Base-by-base conservation (phyloP, 64 coral and sea anemone genomes). In the Montipora efflorescens region DNA sequence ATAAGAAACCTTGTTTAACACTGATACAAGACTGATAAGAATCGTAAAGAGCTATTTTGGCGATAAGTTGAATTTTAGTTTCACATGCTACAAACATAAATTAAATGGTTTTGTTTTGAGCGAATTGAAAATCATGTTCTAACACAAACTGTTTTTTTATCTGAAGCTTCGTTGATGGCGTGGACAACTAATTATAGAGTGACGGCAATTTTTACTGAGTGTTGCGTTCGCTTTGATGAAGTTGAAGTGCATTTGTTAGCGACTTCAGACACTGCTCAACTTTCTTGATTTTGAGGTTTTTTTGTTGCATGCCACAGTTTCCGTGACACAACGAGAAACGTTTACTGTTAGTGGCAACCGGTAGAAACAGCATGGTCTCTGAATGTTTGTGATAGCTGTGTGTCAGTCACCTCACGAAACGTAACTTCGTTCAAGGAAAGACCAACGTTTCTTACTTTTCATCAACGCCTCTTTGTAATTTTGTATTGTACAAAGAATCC, bases 271-370 rank as follows among this genome's bases (percentile, higher is more conserved):
- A 8, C 66, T 72, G n/a, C 19, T 28, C 10, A 47, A 16, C 44
- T 18, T 9, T 72, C n/a, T 23, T 21, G 18, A 7, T 10, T 86
- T 86, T 70, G 67, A 72, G 67, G n/a, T 71, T 71, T 70, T 13
- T 71, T 71, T 70, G 6, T 72, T 72, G 48, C 18, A 69, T 14
- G 45, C 82, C 64, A 49, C 66, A 86, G 49, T 86, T 86, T 86
- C 47, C 82, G 82, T 86, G 82, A 86, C 82, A 71, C 81, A 45
- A 47, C 45, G 45, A 50, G 82, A 86, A 86, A 72, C 67, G 82
- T 86, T 86, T 86, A 86, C 82, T 86, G 82, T 86, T 86, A 71
- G 62, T 47, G 82, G 66, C 67, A 86, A 86, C 82, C 82, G 82
- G 82, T 86, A 48, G 18, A 47, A 86, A 86, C 82, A 86, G 82